These are phyloP conservation scores for Erynnis tages DNA, from an alignment of 2,888 invertebrate genomes.

Conservation along the genomic window DNA sequence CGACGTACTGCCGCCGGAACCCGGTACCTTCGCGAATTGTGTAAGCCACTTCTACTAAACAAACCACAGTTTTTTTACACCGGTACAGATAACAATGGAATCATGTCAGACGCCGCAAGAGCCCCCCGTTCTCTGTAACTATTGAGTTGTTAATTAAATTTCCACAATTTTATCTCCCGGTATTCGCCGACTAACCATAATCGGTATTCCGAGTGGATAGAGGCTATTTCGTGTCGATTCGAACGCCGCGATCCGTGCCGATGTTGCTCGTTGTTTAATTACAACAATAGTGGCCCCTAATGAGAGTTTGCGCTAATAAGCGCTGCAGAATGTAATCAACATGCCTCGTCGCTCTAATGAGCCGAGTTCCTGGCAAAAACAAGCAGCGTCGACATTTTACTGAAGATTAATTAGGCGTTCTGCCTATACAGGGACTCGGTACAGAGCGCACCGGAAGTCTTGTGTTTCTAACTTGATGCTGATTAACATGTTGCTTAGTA, in stretches of 20 bases:
- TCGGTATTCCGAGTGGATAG: constrained; percentile 48
- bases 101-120: constrained; percentile 73
- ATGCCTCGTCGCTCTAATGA: constrained; percentile 79
- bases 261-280: constrained; percentile 77
- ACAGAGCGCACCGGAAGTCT: constrained; percentile 52
- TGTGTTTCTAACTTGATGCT: constrained; percentile 56
- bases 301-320: constrained; percentile 81
- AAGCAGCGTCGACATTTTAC: constrained; percentile 74
- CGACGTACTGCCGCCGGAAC: constrained; percentile 44
- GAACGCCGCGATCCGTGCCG: constrained; percentile 50
- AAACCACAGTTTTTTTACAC: constrained; percentile 71
- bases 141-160: constrained; percentile 80
- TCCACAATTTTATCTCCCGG: constrained; percentile 57
- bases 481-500: constrained; percentile 53
- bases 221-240: constrained; percentile 49
- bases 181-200: constrained; percentile 33
- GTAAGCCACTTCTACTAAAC: constrained; percentile 75
- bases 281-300: constrained; percentile 81
- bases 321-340: constrained; percentile 81
- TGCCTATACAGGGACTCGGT: constrained; percentile 60
- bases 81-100: constrained; percentile 69
- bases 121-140: constrained; percentile 67
- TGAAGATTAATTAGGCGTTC: constrained; percentile 76
- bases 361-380: constrained; percentile 78
- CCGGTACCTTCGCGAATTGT: constrained; percentile 66